A percentile compares a stretch with the other conserved stretches of the same genome.
Evolutionary conservation across 2,113 vertebrate species (phyloP).

Genomic region (Barnardius zonarius): DNA sequence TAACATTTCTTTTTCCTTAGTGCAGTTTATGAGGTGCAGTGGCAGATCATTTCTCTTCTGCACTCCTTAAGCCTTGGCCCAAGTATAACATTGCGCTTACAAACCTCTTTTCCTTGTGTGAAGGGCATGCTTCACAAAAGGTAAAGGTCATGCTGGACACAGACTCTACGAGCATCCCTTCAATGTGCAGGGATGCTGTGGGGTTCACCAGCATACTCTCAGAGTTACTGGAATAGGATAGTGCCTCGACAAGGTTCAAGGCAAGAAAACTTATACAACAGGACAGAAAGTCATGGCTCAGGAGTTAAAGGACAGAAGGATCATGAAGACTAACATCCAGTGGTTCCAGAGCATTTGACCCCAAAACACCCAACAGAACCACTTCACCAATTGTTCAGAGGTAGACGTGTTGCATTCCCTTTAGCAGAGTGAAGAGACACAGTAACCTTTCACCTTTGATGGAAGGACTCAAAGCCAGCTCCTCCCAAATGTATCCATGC

Average conservation of each 20-base stretch:
- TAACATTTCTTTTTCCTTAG: neutral
- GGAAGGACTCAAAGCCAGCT: neutral
- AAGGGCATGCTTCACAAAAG: neutral
- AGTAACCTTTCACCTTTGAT: rapidly evolving
- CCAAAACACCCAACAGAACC: neutral
- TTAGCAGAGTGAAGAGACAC: neutral
- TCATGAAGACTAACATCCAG: neutral
- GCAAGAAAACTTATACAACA: neutral
- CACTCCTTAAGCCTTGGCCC: neutral
- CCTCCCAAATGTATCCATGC: neutral
- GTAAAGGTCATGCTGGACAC: neutral
- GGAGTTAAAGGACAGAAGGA: neutral
- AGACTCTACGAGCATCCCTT: neutral
- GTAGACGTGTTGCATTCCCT: neutral
- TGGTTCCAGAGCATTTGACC: neutral
- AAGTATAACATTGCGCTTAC: neutral
- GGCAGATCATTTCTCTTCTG: neutral
- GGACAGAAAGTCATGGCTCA: neutral
- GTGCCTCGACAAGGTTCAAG: neutral
- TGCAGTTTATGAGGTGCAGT: neutral
- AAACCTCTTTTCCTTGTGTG: neutral
- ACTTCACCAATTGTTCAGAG: neutral
- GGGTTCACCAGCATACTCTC: neutral
- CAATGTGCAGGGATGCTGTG: neutral
- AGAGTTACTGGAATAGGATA: neutral